Percentiles rank a stretch among this genome's conserved stretches.
Evolutionary conservation across 2,888 invertebrate species (phyloP).

Genomic region (Malthinus flaveolus): DNA sequence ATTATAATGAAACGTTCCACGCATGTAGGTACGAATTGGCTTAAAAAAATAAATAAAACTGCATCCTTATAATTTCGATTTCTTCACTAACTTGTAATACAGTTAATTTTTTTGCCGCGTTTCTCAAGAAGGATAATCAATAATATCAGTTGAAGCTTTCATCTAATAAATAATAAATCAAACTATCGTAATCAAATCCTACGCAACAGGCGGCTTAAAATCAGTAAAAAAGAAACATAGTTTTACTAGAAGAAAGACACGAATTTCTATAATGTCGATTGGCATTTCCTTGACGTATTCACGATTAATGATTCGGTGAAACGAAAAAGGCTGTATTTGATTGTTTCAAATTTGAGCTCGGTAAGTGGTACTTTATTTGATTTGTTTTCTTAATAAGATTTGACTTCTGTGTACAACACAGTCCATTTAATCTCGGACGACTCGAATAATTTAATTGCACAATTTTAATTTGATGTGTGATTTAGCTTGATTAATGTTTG

Average conservation of each 20-base stretch:
- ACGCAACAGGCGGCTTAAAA: conserved; percentile 20
- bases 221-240: conserved; percentile 13
- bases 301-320: conserved; percentile 23
- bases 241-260: conserved; percentile 13
- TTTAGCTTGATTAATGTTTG: too few species aligned
- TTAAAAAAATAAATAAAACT: background rate
- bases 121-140: conserved; percentile 14
- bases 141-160: conserved; percentile 18
- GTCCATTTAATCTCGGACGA: too few species aligned
- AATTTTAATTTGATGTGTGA: too few species aligned
- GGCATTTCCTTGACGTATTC: conserved; percentile 9
- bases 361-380: conserved; percentile 20
- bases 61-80: conserved; percentile 3
- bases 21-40: background rate
- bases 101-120: conserved; percentile 8
- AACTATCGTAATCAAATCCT: conserved; percentile 21
- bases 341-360: conserved; percentile 22
- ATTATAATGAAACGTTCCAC: conserved; percentile 5
- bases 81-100: conserved; percentile 1
- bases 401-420: conserved; percentile 13
- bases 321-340: conserved; percentile 21
- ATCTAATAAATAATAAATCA: conserved; percentile 25
- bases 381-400: conserved; percentile 21
- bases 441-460: background rate
- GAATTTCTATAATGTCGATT: conserved; percentile 15